These are phyloP conservation scores for Pinctada fucata DNA, from an alignment of 2,888 invertebrate genomes.

Conservation along the genomic window DNA sequence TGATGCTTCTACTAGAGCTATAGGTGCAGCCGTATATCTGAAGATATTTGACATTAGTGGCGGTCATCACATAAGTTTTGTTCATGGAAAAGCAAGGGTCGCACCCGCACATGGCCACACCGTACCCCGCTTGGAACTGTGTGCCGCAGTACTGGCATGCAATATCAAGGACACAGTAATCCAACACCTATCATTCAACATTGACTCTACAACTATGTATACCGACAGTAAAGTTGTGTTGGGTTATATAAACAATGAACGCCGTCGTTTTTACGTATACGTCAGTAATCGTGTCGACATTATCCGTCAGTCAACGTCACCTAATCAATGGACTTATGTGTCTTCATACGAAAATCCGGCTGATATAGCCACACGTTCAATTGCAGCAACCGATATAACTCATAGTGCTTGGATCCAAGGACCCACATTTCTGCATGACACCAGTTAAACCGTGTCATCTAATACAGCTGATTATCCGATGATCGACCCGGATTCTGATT, in stretches of 20 bases:
- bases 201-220: conserved; percentile 6
- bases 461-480: no score
- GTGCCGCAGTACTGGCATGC: conserved; percentile 21
- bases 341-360: neutral
- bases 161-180: conserved; percentile 6
- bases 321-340: neutral
- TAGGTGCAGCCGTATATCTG: conserved; percentile 25
- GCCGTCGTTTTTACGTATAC: neutral
- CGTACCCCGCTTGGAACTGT: conserved; percentile 31
- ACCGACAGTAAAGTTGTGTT: neutral
- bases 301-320: neutral
- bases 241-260: neutral
- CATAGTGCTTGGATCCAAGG: conserved; percentile 1
- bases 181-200: neutral
- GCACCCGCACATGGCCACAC: conserved; percentile 26
- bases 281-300: neutral
- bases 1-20: conserved; percentile 25
- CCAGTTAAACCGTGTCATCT: no score
- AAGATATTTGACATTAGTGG: conserved; percentile 19
- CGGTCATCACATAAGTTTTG: conserved; percentile 13
- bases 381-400: neutral
- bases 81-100: conserved; percentile 22
- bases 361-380: neutral
- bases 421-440: neutral
- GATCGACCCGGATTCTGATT: no score